These are phyloP conservation scores for Contarinia nasturtii DNA, from an alignment of 1,140 invertebrate species.

Conservation along the genomic window DNA sequence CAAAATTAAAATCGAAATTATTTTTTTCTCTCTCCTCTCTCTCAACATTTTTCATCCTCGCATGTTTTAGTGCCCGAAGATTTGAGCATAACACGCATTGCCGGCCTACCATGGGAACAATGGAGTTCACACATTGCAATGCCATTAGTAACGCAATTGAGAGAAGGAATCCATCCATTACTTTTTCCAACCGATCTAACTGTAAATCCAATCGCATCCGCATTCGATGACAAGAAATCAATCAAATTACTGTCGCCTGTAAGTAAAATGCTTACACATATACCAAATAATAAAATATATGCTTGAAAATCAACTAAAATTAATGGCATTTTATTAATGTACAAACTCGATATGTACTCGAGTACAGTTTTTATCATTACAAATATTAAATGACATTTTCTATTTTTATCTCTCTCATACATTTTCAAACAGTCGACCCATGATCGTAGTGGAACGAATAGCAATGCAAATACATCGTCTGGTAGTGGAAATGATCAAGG, in stretches of 20 bases:
- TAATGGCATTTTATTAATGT: no score
- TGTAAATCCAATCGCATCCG: constrained; percentile 9
- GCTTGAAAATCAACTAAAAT: no score
- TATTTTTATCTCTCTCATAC: no score
- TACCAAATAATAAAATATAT: neutral
- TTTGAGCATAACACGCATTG: constrained; percentile 43
- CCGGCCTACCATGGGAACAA: constrained; percentile 44
- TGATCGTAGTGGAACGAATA: constrained; percentile 21
- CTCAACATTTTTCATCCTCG: no score
- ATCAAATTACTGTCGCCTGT: neutral
- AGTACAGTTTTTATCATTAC: no score
- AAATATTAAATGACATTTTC: no score
- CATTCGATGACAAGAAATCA: neutral
- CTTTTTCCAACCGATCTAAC: constrained; percentile 22
- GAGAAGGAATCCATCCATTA: constrained; percentile 21
- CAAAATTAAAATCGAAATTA: neutral
- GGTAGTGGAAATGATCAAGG: neutral
- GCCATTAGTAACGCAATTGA: constrained; percentile 28
- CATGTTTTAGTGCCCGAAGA: constrained; percentile 28
- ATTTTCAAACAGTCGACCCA: neutral
- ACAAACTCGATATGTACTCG: no score
- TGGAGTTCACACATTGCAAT: constrained; percentile 36
- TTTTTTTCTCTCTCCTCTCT: neutral
- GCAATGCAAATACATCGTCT: constrained; percentile 7
- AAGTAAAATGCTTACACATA: neutral